Conservation (phyloP, 2,797 vertebrate genomes). For the Menidia menidia region DNA sequence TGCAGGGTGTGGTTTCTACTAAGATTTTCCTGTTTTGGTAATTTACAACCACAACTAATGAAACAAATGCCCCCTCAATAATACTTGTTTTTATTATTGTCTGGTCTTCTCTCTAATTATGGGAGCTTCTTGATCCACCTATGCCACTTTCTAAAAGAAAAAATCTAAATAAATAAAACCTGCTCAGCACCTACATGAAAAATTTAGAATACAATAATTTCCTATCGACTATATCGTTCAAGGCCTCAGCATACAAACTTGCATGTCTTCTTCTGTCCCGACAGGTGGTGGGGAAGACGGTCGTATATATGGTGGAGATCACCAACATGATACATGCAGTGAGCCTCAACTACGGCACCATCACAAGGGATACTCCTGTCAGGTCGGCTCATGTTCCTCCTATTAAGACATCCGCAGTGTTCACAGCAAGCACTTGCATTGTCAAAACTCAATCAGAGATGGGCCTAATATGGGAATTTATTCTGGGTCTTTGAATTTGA, state of each 20-base stretch:
- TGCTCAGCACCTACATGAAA: too few species aligned
- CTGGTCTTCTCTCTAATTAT: too few species aligned
- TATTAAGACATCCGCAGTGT: background rate
- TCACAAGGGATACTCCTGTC: conserved; percentile 83
- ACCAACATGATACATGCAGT: conserved; percentile 74
- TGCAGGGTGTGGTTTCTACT: too few species aligned
- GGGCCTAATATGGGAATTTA: background rate
- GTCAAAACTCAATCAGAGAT: background rate
- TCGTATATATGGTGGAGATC: conserved; percentile 84
- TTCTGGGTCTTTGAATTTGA: background rate
- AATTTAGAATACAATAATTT: too few species aligned
- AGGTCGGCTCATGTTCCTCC: conserved; percentile 64
- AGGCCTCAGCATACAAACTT: background rate
- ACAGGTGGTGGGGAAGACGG: conserved; percentile 76
- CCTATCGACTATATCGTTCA: too few species aligned
- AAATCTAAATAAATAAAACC: too few species aligned
- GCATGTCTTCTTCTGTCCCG: background rate
- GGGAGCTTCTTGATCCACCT: too few species aligned
- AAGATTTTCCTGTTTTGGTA: too few species aligned
- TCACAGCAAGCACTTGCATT: background rate
- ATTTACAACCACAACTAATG: too few species aligned
- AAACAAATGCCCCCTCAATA: too few species aligned
- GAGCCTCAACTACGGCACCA: conserved; percentile 80
- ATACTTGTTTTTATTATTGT: too few species aligned
- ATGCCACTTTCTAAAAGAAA: too few species aligned